These are phyloP conservation scores for Apostichopus californicus DNA, from an alignment of 35 echinoderm and acorn worm species.

Conservation along the genomic window DNA sequence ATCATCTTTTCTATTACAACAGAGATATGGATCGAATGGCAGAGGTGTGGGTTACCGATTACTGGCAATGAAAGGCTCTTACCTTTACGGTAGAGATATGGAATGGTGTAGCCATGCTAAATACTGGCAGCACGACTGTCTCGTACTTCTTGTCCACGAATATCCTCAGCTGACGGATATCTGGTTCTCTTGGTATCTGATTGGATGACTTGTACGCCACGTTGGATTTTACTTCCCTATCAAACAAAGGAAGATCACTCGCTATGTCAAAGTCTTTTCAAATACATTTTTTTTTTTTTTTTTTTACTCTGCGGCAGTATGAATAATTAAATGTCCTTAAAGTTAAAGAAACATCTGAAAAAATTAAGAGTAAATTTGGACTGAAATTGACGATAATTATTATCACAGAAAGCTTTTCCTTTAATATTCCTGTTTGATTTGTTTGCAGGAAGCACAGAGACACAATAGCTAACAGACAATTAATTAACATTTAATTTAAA, in stretches of 20 bases:
- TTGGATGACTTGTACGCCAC: slow-evolving; percentile 81
- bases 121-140: slow-evolving; percentile 92
- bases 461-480: no score
- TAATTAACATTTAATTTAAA: no score
- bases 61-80: slow-evolving; percentile 85
- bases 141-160: slow-evolving; percentile 98
- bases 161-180: slow-evolving; percentile 73
- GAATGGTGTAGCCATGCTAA: slow-evolving; percentile 90
- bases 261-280: not conserved
- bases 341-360: no score
- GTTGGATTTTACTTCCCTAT: slow-evolving; percentile 81
- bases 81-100: slow-evolving; percentile 98
- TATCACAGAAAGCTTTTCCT: no score
- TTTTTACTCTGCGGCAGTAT: not conserved
- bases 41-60: slow-evolving; percentile 71
- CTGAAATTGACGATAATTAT: no score
- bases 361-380: no score
- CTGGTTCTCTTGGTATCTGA: slow-evolving; percentile 85
- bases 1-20: slow-evolving; percentile 42
- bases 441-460: no score
- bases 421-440: no score
- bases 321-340: no score
- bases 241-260: not conserved
- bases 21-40: slow-evolving; percentile 71
- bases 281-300: not conserved